These are phyloP conservation scores for Ectemnius lituratus DNA, from an alignment of 2,888 invertebrate genomes.

Conservation along the genomic window DNA sequence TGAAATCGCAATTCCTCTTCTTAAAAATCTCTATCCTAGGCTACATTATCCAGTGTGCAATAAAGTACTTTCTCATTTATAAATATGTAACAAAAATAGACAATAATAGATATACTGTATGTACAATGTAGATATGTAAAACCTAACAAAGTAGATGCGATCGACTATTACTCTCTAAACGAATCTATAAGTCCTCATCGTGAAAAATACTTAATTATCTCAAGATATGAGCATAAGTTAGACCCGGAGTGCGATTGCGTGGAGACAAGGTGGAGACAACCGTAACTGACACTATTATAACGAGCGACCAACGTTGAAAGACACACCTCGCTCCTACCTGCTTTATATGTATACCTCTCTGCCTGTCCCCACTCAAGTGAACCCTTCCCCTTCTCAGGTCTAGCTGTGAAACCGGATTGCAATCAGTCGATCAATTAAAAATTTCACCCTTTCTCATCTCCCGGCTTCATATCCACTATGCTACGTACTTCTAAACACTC, in stretches of 20 bases:
- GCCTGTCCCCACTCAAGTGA: not conserved
- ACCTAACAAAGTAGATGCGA: slow-evolving; percentile 61
- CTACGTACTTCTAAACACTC: slow-evolving; percentile 25
- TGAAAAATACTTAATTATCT: slow-evolving; percentile 54
- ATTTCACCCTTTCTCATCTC: slow-evolving; percentile 2
- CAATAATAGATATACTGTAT: slow-evolving; percentile 68
- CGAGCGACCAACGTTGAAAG: too few relatives aligned
- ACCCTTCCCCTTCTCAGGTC: not conserved
- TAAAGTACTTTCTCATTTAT: slow-evolving; percentile 68
- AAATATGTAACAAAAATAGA: slow-evolving; percentile 75
- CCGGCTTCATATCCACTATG: not conserved
- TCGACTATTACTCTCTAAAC: slow-evolving; percentile 47
- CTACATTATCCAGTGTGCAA: slow-evolving; percentile 55
- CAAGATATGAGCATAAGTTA: slow-evolving; percentile 49
- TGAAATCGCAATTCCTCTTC: slow-evolving; percentile 40
- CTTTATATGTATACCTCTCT: slow-evolving; percentile 1
- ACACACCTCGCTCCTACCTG: too few relatives aligned
- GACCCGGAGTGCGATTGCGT: slow-evolving; percentile 41
- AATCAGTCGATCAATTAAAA: slow-evolving; percentile 11
- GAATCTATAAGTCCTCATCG: slow-evolving; percentile 45
- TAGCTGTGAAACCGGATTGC: not conserved
- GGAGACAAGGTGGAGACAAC: not conserved
- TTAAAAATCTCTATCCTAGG: slow-evolving; percentile 48
- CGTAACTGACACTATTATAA: too few relatives aligned
- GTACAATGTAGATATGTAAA: slow-evolving; percentile 72